Evolutionary conservation across 2,888 invertebrate species (phyloP), one percentile per base, ranked within the genome.

Genomic region (Poecilus cupreus): DNA sequence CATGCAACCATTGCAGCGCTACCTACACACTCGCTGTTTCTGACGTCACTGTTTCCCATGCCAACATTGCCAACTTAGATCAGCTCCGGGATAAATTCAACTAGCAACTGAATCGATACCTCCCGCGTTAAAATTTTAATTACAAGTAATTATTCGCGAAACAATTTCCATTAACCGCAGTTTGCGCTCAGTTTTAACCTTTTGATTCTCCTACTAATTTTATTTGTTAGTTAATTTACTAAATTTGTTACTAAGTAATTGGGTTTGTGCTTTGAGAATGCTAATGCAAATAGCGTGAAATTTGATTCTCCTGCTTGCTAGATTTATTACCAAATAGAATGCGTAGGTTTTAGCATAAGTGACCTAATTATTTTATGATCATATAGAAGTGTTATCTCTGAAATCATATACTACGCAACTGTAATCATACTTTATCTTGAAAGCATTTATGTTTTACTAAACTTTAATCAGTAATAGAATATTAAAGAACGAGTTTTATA

Each of bases 161-260:
- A 68, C 68, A 68, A 68, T 68, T 68, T 39, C 11, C 68, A 68
- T 68, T 68, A 22, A 54, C 54, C 54, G 54, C 54, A 54, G n/a
- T 5, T 10, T 10, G n/a, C n/a, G 43, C 1, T 11, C 3, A 4
- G 43, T 43, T 43, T 43, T 43, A n/a, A 11, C 3, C 4, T n/a
- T 5, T 43, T 11, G 13, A n/a, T 11, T n/a, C 8, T 43, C n/a
- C 11, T 43, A 3, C 5, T 43, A 43, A 43, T 43, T 43, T n/a
- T 2, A 10, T 43, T 43, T 43, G 43, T 43, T n/a, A 2, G n/a
- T 43, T n/a, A 43, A 43, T 43, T 43, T 4, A 13, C 43, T 43
- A n/a, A n/a, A n/a, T n/a, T n/a, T n/a, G n/a, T n/a, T n/a, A n/a
- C n/a, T n/a, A n/a, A n/a, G n/a, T n/a, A n/a, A n/a, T n/a, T n/a